Evolutionary conservation across 2,888 invertebrate species (phyloP), one percentile per base, ranked within the genome.

Genomic region (Cancer borealis): DNA sequence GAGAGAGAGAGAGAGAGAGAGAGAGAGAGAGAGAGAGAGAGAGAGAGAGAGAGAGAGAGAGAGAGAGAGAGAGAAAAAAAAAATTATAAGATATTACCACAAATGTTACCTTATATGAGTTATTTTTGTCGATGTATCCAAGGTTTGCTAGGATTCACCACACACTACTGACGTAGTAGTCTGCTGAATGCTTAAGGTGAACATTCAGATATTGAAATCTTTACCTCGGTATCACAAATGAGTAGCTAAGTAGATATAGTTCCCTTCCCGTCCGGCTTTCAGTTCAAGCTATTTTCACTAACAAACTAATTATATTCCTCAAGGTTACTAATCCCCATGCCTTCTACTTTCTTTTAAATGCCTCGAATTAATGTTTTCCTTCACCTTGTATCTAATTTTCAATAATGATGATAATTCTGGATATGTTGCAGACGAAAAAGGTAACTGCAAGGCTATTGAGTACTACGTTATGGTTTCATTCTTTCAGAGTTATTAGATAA

Each of bases 21-120:
- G 26, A 73, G 26, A 73, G 73, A 73, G 60, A 73, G 73, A 73
- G 26, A n/a, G 73, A 73, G 73, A 73, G 73, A 73, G 73, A 73
- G 73, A 73, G 73, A 73, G 73, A 21, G 73, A 73, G 73, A 73
- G 73, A 73, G 73, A 73, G 73, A 73, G 73, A 73, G 73, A n/a
- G 73, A 26, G 26, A 5, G 73, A 26, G 73, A 1, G 1, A 4
- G 4, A 1, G 73, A n/a, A 49, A 10, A 5, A 10, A 8, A 49
- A 10, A 49, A 10, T 8, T 5, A 26, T 6, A 26, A 73, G 26
- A 26, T 21, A 26, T 26, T 73, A 8, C 6, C 73, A 6, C 73
- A n/a, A 73, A 73, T 5, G 73, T 73, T 73, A 26, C 26, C 73
- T 26, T 26, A 21, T 26, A 21, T 26, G 73, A 73, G 73, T 73